Evolutionary conservation across 2,888 invertebrate species (phyloP).

Genomic region (Dolichopus griseipennis): DNA sequence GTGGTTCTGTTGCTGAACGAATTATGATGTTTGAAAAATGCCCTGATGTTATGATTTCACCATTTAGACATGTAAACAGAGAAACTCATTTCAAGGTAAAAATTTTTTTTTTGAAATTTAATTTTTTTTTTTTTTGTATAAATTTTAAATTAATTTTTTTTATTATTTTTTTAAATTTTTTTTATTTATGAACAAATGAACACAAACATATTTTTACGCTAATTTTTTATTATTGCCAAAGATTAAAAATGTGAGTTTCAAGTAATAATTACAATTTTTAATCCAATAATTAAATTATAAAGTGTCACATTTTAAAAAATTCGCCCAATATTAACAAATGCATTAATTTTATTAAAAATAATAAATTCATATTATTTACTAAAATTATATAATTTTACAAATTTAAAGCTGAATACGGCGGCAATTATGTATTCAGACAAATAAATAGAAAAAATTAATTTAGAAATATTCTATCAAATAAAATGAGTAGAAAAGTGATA

Average conservation of each 20-base stretch:
- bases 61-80: constrained; percentile 22
- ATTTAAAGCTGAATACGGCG: too few relatives aligned
- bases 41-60: constrained; percentile 57
- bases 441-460: too few relatives aligned
- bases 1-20: constrained; percentile 83
- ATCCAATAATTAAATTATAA: too few relatives aligned
- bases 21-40: constrained; percentile 86
- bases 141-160: constrained; percentile 18
- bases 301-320: too few relatives aligned
- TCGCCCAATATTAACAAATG: too few relatives aligned
- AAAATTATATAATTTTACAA: too few relatives aligned
- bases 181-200: constrained; percentile 11
- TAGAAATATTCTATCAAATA: too few relatives aligned
- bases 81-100: constrained; percentile 45
- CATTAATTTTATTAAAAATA: too few relatives aligned
- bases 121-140: neutral
- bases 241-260: neutral
- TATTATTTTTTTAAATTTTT: constrained; percentile 18
- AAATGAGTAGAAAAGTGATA: too few relatives aligned
- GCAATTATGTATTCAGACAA: too few relatives aligned
- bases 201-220: too few relatives aligned
- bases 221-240: neutral
- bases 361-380: too few relatives aligned
- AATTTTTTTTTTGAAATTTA: constrained; percentile 23
- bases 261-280: neutral